Percentiles rank a stretch among this genome's conserved stretches.
phyloP scores from a whole-genome alignment of 2,888 invertebrate species.

The Dryobota labecula region DNA sequence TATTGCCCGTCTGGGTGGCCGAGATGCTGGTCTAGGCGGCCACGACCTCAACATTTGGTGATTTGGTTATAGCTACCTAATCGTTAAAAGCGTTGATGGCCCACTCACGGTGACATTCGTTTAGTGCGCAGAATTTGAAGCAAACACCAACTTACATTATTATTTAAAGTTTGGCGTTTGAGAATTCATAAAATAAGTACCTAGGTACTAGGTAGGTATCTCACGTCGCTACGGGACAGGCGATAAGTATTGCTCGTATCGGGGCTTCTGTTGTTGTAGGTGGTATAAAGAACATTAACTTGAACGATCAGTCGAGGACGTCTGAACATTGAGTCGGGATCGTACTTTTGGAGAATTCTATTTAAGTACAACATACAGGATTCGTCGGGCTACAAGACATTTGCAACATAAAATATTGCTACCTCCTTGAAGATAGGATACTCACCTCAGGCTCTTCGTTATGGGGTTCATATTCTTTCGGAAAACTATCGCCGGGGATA shows the following conservation, averaged over 20 bases:
- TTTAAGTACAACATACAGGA: not conserved
- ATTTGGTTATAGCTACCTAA: not conserved
- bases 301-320: not conserved
- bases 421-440: not conserved
- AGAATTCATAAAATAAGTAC: not conserved
- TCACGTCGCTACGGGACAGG: too few species aligned
- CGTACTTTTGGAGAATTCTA: not conserved
- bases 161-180: not conserved
- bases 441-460: conserved; percentile 48
- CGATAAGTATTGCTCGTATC: not conserved
- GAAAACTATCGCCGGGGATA: conserved; percentile 67
- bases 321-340: not conserved
- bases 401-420: not conserved
- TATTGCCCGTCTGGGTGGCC: not conserved
- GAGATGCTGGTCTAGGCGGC: not conserved
- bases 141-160: too few species aligned
- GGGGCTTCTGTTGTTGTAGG: not conserved
- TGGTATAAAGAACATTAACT: not conserved
- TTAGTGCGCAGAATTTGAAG: too few species aligned
- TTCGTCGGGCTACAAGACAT: not conserved
- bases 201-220: too few species aligned
- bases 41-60: not conserved
- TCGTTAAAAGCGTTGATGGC: not conserved
- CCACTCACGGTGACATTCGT: not conserved
- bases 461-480: conserved; percentile 46